Evolutionary conservation across 2,797 vertebrate genomes (phyloP).

Genomic region (Chelon labrosus): DNA sequence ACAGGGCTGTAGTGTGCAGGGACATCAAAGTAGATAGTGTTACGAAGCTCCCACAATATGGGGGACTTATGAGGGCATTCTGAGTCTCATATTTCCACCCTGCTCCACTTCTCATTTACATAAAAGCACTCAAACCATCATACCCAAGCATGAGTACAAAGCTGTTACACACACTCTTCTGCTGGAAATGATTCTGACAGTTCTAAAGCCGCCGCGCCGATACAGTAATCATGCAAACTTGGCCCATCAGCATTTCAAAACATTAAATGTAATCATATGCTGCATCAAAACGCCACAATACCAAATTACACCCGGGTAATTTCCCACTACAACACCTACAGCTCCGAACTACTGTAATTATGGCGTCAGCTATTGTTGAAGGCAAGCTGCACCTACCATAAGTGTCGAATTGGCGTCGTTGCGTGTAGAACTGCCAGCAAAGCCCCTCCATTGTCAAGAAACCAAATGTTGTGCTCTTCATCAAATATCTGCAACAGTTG

Average conservation of each 20-base stretch:
- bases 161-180: constrained; percentile 68
- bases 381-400: constrained; percentile 88
- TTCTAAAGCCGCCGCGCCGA: constrained; percentile 62
- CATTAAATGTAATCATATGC: constrained; percentile 72
- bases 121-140: constrained; percentile 84
- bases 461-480: constrained; percentile 96
- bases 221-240: constrained; percentile 72
- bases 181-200: constrained; percentile 69
- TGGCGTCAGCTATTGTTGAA: constrained; percentile 12
- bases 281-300: constrained; percentile 24
- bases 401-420: constrained; percentile 88
- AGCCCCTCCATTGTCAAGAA: constrained; percentile 95
- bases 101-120: constrained; percentile 76
- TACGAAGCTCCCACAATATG: constrained; percentile 74
- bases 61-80: constrained; percentile 74
- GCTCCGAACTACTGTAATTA: constrained; percentile 40
- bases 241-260: constrained; percentile 75
- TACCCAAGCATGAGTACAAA: constrained; percentile 74
- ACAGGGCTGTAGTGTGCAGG: constrained; percentile 72
- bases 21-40: constrained; percentile 80
- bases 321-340: constrained; percentile 56
- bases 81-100: constrained; percentile 74
- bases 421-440: constrained; percentile 93
- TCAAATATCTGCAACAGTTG: constrained; percentile 89
- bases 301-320: constrained; percentile 52